Conservation (phyloP, 1,140 invertebrate species). For the Copidosoma floridanum region DNA sequence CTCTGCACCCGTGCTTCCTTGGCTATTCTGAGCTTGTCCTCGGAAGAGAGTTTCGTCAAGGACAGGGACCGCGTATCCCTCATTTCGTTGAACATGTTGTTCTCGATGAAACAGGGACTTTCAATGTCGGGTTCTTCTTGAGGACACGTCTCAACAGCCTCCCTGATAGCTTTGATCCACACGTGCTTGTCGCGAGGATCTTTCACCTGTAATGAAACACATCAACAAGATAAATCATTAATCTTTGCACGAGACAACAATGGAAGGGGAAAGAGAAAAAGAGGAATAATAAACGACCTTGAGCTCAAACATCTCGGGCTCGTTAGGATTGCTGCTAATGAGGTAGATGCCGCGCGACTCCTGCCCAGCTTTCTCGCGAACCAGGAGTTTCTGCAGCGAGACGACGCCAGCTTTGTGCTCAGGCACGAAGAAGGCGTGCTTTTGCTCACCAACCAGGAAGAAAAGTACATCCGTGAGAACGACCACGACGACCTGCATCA, state of each 20-base stretch:
- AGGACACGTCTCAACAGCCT: slow-evolving; percentile 70
- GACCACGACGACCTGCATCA: slow-evolving; percentile 83
- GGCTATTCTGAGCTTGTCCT: slow-evolving; percentile 69
- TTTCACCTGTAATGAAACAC: slow-evolving; percentile 58
- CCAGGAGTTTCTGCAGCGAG: slow-evolving; percentile 84
- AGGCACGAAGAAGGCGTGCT: slow-evolving; percentile 81
- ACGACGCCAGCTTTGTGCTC: slow-evolving; percentile 90
- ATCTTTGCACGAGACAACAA: too few relatives aligned
- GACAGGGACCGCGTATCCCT: slow-evolving; percentile 46
- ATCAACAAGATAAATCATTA: too few relatives aligned
- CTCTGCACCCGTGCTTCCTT: slow-evolving; percentile 72
- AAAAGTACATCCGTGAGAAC: slow-evolving; percentile 89
- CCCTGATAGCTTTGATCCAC: slow-evolving; percentile 83
- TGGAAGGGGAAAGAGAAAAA: too few relatives aligned
- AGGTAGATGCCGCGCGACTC: slow-evolving; percentile 86
- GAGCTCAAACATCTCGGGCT: slow-evolving; percentile 95
- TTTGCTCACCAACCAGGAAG: slow-evolving; percentile 80
- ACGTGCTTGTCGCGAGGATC: slow-evolving; percentile 83
- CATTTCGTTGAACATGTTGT: slow-evolving; percentile 51
- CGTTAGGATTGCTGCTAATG: slow-evolving; percentile 80
- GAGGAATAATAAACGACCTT: slow-evolving; percentile 53
- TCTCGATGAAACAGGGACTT: slow-evolving; percentile 59
- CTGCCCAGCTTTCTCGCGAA: slow-evolving; percentile 88
- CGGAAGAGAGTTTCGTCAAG: slow-evolving; percentile 61
- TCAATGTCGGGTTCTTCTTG: slow-evolving; percentile 65